Percentiles rank a stretch among this genome's conserved stretches.
Evolutionary conservation across 2,113 vertebrate genomes (phyloP).

Genomic region (Podarcis cretensis): DNA sequence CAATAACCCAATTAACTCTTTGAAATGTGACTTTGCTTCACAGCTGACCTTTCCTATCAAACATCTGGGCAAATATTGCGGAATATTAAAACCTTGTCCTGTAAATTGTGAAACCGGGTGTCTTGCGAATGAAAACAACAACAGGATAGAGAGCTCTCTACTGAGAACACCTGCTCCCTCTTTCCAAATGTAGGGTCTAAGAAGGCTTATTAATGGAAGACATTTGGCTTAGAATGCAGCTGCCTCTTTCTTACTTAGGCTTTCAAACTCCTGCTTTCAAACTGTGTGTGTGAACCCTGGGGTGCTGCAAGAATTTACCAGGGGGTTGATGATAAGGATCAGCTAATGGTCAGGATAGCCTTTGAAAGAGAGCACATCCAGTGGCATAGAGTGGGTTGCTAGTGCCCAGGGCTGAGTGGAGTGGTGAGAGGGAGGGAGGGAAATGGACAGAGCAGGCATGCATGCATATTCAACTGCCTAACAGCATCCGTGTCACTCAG

Average conservation of each 20-base stretch:
- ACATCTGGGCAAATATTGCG: background rate
- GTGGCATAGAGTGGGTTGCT: no score
- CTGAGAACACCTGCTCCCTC: background rate
- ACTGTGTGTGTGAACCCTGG: no score
- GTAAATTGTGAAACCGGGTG: constrained; percentile 14
- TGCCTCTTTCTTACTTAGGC: constrained; percentile 6
- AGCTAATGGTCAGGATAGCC: no score
- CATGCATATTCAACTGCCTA: no score
- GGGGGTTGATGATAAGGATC: no score
- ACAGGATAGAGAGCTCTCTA: constrained; percentile 6
- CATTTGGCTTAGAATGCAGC: background rate
- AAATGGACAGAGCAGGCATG: no score
- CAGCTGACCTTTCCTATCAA: constrained; percentile 36
- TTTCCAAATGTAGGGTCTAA: constrained; percentile 30
- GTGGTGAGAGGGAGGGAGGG: no score
- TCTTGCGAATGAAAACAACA: constrained; percentile 11
- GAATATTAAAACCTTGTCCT: background rate
- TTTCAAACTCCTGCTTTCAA: background rate
- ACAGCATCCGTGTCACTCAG: no score
- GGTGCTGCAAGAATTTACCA: no score
- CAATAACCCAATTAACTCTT: constrained; percentile 24
- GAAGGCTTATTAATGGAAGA: background rate
- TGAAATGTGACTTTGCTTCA: constrained; percentile 2
- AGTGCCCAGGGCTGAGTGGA: no score
- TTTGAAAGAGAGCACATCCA: no score